phyloP scores from a whole-genome alignment of 1,140 invertebrate genomes.

The Euwallacea similis region DNA sequence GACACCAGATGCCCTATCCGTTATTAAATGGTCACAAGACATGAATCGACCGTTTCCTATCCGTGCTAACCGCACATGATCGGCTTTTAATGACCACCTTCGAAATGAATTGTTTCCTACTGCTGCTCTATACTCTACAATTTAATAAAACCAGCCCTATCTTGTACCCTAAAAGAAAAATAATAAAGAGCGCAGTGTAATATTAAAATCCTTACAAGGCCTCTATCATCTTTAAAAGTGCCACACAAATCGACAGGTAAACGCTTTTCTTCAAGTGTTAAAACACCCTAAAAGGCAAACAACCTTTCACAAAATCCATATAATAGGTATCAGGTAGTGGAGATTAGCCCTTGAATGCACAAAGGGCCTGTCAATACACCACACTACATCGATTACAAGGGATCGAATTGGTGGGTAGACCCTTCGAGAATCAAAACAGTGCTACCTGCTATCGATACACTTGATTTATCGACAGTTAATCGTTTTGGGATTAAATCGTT shows the following conservation, averaged over 20 bases:
- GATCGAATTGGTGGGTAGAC: background rate
- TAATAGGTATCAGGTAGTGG: background rate
- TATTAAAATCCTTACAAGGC: too few species aligned
- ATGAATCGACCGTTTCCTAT: conserved; percentile 21
- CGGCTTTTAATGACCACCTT: conserved; percentile 27
- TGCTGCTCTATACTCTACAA: background rate
- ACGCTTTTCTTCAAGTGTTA: too few species aligned
- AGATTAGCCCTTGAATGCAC: background rate
- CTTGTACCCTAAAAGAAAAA: too few species aligned
- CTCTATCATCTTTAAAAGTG: too few species aligned
- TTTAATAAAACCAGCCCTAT: conserved; percentile 2
- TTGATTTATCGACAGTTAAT: background rate
- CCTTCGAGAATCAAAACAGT: background rate
- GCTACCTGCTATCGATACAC: background rate
- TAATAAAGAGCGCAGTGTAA: too few species aligned
- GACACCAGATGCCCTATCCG: too few species aligned
- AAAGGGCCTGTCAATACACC: conserved; percentile 3
- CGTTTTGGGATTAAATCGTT: too few species aligned
- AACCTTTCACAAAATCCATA: background rate
- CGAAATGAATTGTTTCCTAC: conserved; percentile 17
- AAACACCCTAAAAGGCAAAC: too few species aligned
- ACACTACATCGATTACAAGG: background rate
- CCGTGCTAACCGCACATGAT: conserved; percentile 20
- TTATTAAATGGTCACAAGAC: conserved; percentile 19
- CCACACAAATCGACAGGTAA: too few species aligned